These are phyloP conservation scores for Campopleginae sp. DNA, from an alignment of 2,888 invertebrate species.

Conservation along the genomic window DNA sequence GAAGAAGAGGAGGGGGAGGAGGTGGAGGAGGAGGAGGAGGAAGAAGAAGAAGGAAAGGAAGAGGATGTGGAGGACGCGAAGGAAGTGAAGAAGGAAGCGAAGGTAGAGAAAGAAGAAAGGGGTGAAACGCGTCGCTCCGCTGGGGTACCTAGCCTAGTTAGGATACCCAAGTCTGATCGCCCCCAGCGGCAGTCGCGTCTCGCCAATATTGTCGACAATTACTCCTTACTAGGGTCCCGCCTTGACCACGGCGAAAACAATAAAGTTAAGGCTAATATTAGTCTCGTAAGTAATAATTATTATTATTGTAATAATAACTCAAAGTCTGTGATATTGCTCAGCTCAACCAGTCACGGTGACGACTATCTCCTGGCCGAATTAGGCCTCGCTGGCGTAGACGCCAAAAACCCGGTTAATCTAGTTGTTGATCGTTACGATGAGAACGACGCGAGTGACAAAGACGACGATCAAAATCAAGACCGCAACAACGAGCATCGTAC, in stretches of 20 bases:
- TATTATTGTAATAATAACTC: constrained; percentile 81
- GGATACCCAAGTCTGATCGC: constrained; percentile 84
- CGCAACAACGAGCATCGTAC: constrained; percentile 48
- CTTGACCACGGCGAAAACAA: constrained; percentile 82
- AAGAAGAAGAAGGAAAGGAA: neutral
- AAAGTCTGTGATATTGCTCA: constrained; percentile 85
- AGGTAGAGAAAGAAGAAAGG: constrained; percentile 56
- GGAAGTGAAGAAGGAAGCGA: neutral
- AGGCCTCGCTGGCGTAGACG: constrained; percentile 73
- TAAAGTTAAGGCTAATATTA: constrained; percentile 84
- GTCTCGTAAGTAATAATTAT: constrained; percentile 82
- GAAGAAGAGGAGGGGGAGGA: neutral
- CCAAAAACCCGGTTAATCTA: constrained; percentile 70
- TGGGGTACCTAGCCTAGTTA: constrained; percentile 85
- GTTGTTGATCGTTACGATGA: constrained; percentile 64
- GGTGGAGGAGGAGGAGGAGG: neutral
- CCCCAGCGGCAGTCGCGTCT: constrained; percentile 81
- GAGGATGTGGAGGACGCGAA: neutral
- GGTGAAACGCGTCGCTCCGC: constrained; percentile 79
- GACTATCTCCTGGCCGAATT: constrained; percentile 79
- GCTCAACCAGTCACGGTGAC: constrained; percentile 83
- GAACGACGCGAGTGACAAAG: constrained; percentile 54
- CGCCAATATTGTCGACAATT: constrained; percentile 83
- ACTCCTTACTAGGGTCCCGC: constrained; percentile 83
- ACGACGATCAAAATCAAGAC: constrained; percentile 4